These are phyloP conservation scores for Leucoma salicis DNA, from an alignment of 2,888 invertebrate genomes.

Conservation along the genomic window DNA sequence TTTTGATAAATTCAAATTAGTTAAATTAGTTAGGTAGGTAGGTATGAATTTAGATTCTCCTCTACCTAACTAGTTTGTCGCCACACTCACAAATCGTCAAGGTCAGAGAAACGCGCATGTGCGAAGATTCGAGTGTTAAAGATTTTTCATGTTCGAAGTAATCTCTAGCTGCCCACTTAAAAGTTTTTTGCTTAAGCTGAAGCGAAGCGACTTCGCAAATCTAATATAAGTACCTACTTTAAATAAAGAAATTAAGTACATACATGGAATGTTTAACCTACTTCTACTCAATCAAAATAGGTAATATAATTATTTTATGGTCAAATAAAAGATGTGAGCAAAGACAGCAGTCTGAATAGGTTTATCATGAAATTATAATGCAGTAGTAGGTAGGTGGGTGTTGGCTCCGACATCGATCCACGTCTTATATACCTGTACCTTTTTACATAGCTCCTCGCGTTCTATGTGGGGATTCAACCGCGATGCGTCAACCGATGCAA, in stretches of 20 bases:
- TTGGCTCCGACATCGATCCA: conserved; percentile 73
- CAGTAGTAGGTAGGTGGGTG: conserved; percentile 47
- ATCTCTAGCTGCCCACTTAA: conserved; percentile 19
- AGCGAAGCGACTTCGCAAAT: too few species aligned
- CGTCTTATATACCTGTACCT: conserved; percentile 66
- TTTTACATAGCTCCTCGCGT: conserved; percentile 74
- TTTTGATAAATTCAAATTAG: too few species aligned
- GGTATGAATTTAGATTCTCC: conserved; percentile 8
- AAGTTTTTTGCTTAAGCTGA: too few species aligned
- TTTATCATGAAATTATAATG: too few species aligned
- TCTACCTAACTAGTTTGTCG: conserved; percentile 41
- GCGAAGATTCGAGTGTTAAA: conserved; percentile 60
- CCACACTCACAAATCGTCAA: conserved; percentile 52
- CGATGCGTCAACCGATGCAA: conserved; percentile 78
- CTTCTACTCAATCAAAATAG: too few species aligned
- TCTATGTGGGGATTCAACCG: conserved; percentile 77
- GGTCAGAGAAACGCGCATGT: conserved; percentile 70
- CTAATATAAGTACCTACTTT: too few species aligned
- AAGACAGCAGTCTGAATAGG: too few species aligned
- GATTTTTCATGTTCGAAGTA: conserved; percentile 53
- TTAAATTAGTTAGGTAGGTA: too few species aligned
- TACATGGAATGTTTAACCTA: too few species aligned
- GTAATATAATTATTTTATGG: too few species aligned
- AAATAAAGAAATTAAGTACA: too few species aligned
- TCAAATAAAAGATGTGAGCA: too few species aligned